Base-by-base conservation (phyloP, 1,140 invertebrate species). In the Diabrotica virgifera region DNA sequence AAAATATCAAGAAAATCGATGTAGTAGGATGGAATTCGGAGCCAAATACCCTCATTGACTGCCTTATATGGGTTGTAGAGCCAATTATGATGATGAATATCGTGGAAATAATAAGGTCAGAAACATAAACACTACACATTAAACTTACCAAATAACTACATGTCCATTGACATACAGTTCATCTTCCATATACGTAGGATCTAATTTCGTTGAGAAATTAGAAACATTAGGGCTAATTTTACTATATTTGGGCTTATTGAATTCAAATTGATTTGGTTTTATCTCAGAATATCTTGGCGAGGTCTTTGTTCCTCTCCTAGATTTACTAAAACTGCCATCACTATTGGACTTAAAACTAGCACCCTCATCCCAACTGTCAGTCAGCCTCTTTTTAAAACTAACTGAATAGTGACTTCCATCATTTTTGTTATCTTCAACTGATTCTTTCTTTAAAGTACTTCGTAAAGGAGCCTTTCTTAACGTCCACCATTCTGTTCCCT, bases 161-260 rank as follows among this genome's bases (percentile, higher is more conserved):
- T 90, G 87, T 6, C 89, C 92, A 69, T 87, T 90, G 9, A 94
- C 87, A 82, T 95, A 97, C 11, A 97, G 80, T 79, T 97, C 95
- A 80, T 96, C 93, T 81, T 96, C 94, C 71, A 79, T 73, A 62
- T 53, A 66, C 8, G 57, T 70, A 53, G 59, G 61, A 52, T 62
- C 60, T 35, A 69, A 61, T 69, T 70, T 68, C 58, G 63, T 68
- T 57, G 65, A 55, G 40, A 72, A 63, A 52, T 57, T 56, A 24
- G 46, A 53, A 38, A 24, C 24, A 24, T 24, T 24, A 2, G 24
- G 24, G 24, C 24, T 24, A 24, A 24, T 24, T 24, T 24, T 24
- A 24, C 4, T 24, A 24, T 24, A 24, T 24, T 24, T 24, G 24
- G 24, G 1, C 24, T 24, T 24, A 24, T 4, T 24, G 24, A 24